A percentile compares a stretch with the other conserved stretches of the same genome.
These are phyloP conservation scores for Phalloptychus januarius DNA, from an alignment of 2,797 vertebrate species.

Conservation along the genomic window DNA sequence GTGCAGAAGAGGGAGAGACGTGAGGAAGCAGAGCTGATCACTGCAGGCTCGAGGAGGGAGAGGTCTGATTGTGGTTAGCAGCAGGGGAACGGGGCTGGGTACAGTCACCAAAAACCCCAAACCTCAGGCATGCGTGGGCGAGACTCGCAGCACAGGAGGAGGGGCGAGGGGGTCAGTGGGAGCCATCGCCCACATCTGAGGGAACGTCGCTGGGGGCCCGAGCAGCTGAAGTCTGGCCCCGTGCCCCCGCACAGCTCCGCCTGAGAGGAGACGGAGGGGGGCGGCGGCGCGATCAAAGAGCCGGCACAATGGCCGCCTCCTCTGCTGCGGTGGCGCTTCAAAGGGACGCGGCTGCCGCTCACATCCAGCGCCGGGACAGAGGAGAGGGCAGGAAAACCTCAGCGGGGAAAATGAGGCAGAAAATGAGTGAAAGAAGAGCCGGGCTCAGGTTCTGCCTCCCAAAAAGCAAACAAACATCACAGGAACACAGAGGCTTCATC, in stretches of 20 bases:
- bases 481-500: conserved; percentile 28
- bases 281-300: conserved; percentile 85
- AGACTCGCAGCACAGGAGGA: conserved; percentile 73
- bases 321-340: conserved; percentile 89
- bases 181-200: conserved; percentile 89
- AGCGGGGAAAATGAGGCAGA: conserved; percentile 24
- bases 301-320: conserved; percentile 85
- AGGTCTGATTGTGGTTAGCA: conserved; percentile 63
- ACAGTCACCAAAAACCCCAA: conserved; percentile 75
- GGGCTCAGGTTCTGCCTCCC: conserved; percentile 41
- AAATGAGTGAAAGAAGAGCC: conserved; percentile 37
- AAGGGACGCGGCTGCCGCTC: conserved; percentile 85
- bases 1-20: conserved; percentile 26
- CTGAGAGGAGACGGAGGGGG: conserved; percentile 57
- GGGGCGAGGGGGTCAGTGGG: conserved; percentile 40
- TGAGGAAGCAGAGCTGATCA: conserved; percentile 26
- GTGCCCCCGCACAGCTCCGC: conserved; percentile 82
- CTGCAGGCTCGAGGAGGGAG: conserved; percentile 48
- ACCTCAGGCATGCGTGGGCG: conserved; percentile 89
- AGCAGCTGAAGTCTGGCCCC: conserved; percentile 83
- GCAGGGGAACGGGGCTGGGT: conserved; percentile 34
- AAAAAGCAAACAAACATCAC: neutral
- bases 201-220: conserved; percentile 83
- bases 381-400: conserved; percentile 43
- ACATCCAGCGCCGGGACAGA: conserved; percentile 70